phyloP scores from a whole-genome alignment of 2,888 invertebrate genomes.

The Drosophila subsilvestris region DNA sequence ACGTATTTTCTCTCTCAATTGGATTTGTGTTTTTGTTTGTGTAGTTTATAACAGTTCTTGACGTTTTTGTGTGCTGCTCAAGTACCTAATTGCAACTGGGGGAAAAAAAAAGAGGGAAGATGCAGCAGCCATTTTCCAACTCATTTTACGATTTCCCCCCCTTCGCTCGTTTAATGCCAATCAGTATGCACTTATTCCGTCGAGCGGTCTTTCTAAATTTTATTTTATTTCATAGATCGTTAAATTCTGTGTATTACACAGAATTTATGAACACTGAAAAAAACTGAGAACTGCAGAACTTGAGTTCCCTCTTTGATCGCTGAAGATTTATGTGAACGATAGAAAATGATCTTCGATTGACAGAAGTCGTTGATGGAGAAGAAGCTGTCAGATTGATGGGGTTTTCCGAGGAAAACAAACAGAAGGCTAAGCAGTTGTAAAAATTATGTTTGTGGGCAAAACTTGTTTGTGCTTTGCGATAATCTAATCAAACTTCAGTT shows the following conservation, averaged over 20 bases:
- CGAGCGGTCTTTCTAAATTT: conserved; percentile 18
- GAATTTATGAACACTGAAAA: conserved; percentile 55
- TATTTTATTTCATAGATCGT: conserved; percentile 59
- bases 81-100: conserved; percentile 42
- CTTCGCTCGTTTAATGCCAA: conserved; percentile 54
- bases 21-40: conserved; percentile 33
- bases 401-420: conserved; percentile 31
- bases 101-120: not conserved
- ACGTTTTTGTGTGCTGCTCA: conserved; percentile 32
- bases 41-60: conserved; percentile 35
- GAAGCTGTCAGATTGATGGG: conserved; percentile 13
- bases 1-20: conserved; percentile 19
- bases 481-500: not conserved
- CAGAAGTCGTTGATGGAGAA: conserved; percentile 46
- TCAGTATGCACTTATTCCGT: conserved; percentile 52
- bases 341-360: conserved; percentile 60
- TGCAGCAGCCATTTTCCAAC: conserved; percentile 1
- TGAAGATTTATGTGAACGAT: conserved; percentile 49
- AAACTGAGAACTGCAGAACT: not conserved
- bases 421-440: not conserved
- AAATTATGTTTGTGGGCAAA: not conserved
- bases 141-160: conserved; percentile 49
- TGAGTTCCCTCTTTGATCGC: not conserved
- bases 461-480: not conserved
- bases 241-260: conserved; percentile 39